Percentiles rank a stretch among this genome's conserved stretches.
phyloP scores from a whole-genome alignment of 2,113 vertebrate species.

The Pagrus major region DNA sequence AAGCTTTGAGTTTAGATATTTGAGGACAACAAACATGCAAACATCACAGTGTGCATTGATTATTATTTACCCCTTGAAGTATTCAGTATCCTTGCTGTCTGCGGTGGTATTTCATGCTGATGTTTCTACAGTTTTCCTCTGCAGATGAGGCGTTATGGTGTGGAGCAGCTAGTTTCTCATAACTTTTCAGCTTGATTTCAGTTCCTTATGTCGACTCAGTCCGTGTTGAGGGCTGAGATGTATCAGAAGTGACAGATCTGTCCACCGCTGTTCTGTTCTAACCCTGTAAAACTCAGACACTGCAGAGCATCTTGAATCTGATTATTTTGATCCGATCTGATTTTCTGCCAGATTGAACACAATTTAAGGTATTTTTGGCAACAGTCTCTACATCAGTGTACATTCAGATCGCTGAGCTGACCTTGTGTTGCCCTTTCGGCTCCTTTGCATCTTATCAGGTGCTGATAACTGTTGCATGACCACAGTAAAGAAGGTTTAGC shows the following conservation, averaged over 20 bases:
- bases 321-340: no score
- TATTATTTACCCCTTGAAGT: neutral
- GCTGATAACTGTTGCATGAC: conserved; percentile 4
- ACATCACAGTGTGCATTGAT: neutral
- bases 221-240: neutral
- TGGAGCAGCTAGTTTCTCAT: neutral
- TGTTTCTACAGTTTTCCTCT: neutral
- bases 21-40: neutral
- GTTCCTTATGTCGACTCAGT: neutral
- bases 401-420: neutral
- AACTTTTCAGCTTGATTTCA: neutral
- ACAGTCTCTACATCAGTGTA: neutral
- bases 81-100: neutral
- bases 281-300: neutral
- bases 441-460: neutral
- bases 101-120: neutral
- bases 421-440: neutral
- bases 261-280: neutral
- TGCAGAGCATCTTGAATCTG: no score
- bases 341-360: no score
- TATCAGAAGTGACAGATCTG: neutral
- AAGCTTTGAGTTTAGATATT: neutral
- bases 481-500: conserved; percentile 12
- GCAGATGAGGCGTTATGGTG: neutral
- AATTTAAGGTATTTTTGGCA: no score